Base-by-base conservation (phyloP, 2,888 invertebrate genomes). In the Drosophila peninsularis region DNA sequence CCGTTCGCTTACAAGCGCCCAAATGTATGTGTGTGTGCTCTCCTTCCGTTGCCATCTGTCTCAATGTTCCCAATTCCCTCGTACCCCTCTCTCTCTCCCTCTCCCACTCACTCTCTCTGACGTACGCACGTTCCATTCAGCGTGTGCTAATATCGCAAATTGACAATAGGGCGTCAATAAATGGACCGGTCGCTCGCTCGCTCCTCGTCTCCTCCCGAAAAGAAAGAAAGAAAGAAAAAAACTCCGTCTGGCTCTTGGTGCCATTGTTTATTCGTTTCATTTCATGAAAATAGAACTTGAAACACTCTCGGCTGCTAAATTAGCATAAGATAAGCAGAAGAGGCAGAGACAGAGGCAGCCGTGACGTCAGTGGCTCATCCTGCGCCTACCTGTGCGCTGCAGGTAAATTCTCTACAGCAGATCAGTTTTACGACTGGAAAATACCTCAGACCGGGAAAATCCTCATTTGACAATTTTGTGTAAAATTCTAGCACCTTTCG, bases 271-370 rank as follows among this genome's bases (percentile, higher is more conserved):
- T 78, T 37, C 63, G 56, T 81, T 69, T 77, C 55, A 69, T 83
- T 81, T 81, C 42, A 42, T 62, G 55, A 66, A 76, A 76, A 79
- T 73, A 75, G 52, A 88, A 67, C 62, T 71, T 61, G 63, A 84
- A 39, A 39, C 27, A 76, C 27, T 21, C 27, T 30, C 82, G 66
- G 66, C 45, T 56, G 47, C 24, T 24, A 71, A 88, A 82, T 88
- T 88, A 82, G 80, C 88, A 85, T 84, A 79, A 70, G 66, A 70
- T 79, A 88, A 88, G 21, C n/a, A n/a, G n/a, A n/a, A n/a, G n/a
- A n/a, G n/a, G n/a, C n/a, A n/a, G n/a, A n/a, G n/a, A n/a, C n/a
- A n/a, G 24, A 19, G 30, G 10, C 6, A 13, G 34, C 52, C 47
- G 45, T 80, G 84, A 80, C 87, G 87, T 80, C 87, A 73, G 60